Percentiles rank a stretch among this genome's conserved stretches.
These are phyloP conservation scores for Drosophila infuscata DNA, from an alignment of 2,888 invertebrate species.

Conservation along the genomic window DNA sequence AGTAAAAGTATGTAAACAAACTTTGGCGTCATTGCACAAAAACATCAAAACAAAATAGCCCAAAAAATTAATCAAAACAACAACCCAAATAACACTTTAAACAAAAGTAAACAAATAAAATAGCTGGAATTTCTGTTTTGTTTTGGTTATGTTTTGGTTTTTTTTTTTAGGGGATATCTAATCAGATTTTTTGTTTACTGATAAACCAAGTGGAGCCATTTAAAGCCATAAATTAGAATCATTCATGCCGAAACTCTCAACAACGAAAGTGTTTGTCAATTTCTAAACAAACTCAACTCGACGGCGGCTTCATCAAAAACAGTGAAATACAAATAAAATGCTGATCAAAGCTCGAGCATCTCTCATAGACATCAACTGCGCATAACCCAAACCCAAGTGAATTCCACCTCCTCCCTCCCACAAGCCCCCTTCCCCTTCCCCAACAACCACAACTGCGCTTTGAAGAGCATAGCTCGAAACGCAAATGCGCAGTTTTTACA, in stretches of 20 bases:
- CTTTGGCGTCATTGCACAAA: conserved; percentile 70
- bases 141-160: background rate
- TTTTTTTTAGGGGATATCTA: conserved; percentile 52
- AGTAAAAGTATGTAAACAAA: conserved; percentile 65
- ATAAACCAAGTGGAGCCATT: conserved; percentile 45
- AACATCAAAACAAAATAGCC: conserved; percentile 43
- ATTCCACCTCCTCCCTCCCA: background rate
- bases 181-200: conserved; percentile 64
- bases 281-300: conserved; percentile 43
- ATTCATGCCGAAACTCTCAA: conserved; percentile 28
- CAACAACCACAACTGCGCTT: conserved; percentile 39
- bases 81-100: conserved; percentile 58
- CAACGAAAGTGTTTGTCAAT: conserved; percentile 56
- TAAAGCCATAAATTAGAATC: conserved; percentile 41
- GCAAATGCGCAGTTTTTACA: conserved; percentile 45
- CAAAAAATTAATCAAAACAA: conserved; percentile 21
- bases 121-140: conserved; percentile 18
- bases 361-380: conserved; percentile 62
- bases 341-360: conserved; percentile 30
- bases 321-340: background rate
- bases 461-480: conserved; percentile 24
- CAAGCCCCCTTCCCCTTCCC: background rate
- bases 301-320: conserved; percentile 57
- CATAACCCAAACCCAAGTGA: conserved; percentile 28
- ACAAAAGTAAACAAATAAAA: conserved; percentile 59